Base-by-base conservation (phyloP, 2,113 vertebrate genomes). In the Rhinolophus sinicus region DNA sequence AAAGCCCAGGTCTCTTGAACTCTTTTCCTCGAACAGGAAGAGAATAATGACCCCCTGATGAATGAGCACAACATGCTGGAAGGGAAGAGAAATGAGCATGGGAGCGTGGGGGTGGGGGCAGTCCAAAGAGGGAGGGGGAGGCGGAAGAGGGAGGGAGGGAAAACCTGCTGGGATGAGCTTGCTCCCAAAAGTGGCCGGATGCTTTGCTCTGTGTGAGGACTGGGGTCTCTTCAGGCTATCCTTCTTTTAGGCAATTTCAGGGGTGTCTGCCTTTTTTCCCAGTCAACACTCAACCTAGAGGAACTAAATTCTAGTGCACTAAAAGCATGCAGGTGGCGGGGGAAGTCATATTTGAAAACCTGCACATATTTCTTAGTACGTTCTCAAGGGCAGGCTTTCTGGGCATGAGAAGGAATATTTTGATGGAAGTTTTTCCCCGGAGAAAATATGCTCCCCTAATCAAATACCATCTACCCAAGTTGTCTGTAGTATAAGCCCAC, bases 1-100 rank as follows among this genome's bases (percentile, higher is more conserved):
- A 97, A 93, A 94, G 86, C 85, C 62, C 88, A 15, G 44, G 82
- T 73, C 89, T 91, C 94, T 86, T 86, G 76, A 96, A 95, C 54
- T 86, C 76, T 94, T 82, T 76, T 85, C 60, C 86, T 83, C 75
- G 73, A 97, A 81, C 65, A 69, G 47, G 58, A 96, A 72, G 87
- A 88, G 64, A 90, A 89, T 72, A 60, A 58, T 83, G 93, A 33
- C 30, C 26, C 26, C 28, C 47, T 73, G 76, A 50, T 33, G 21
- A 72, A 50, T 22, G 28, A 62, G 1, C 40, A 35, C 44, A 44
- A 28, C 26, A 65, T 64, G 2, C 58, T 83, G 35, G 67, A 54
- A 21, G 84, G 76, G 5, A 18, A 69, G 56, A 90, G 62, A 77
- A 19, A 50, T 28, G 58, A 44, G 35, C 0, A 0, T 15, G 47